phyloP scores from a whole-genome alignment of 2,113 vertebrate genomes.

The Xiphophorus couchianus region DNA sequence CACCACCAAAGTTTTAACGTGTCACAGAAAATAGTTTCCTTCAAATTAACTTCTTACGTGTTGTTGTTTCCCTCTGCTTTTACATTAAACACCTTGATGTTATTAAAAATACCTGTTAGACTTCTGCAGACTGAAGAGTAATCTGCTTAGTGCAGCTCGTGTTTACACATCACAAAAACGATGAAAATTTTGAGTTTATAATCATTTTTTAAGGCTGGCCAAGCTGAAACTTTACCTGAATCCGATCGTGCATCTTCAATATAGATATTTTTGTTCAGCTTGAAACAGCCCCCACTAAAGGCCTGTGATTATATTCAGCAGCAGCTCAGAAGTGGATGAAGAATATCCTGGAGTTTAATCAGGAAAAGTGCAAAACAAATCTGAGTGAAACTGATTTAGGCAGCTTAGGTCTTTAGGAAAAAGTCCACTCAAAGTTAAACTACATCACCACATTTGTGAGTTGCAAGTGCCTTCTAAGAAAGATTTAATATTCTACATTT shows the following conservation, averaged over 20 bases:
- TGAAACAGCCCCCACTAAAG: not conserved
- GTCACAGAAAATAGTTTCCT: not conserved
- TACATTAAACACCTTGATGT: not conserved
- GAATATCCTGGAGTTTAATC: not conserved
- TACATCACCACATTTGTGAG: not conserved
- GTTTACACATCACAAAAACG: not conserved
- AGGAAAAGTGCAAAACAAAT: slow-evolving; percentile 19
- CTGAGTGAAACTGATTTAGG: slow-evolving; percentile 8
- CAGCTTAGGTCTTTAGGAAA: not conserved
- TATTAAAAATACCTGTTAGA: not conserved
- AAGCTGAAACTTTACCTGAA: not conserved
- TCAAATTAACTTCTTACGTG: not conserved
- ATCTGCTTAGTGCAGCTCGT: not conserved
- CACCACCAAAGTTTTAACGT: not conserved
- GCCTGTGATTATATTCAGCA: not conserved
- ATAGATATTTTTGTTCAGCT: not conserved
- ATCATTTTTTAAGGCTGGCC: not conserved
- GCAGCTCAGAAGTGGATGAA: not conserved
- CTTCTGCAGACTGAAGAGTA: not conserved
- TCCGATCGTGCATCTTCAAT: not conserved
- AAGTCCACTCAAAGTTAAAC: not conserved
- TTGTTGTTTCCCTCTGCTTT: not conserved
- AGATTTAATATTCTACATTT: not conserved
- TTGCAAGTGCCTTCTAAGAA: not conserved
- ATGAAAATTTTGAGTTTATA: not conserved